These are phyloP conservation scores for Nasonovia ribisnigri DNA, from an alignment of 2,888 invertebrate species.

Conservation along the genomic window DNA sequence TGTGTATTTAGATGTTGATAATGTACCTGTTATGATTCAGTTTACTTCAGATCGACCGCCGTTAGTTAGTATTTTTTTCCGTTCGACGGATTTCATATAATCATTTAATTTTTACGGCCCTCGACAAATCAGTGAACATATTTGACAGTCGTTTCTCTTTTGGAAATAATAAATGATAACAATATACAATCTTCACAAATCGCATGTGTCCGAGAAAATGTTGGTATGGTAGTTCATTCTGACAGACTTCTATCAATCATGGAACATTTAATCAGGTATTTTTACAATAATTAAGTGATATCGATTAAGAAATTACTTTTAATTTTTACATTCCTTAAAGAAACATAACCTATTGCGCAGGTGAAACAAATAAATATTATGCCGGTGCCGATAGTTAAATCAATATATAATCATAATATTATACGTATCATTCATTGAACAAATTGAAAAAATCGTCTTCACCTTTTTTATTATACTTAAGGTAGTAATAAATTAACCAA, in stretches of 20 bases:
- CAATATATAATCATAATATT: background rate
- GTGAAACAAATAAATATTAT: background rate
- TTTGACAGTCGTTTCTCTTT: background rate
- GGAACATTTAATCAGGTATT: conserved; percentile 48
- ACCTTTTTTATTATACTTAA: background rate
- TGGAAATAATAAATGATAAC: background rate
- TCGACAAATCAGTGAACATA: background rate
- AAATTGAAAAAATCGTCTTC: background rate
- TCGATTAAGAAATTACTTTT: background rate
- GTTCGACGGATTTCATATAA: background rate
- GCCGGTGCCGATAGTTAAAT: background rate
- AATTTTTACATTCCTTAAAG: background rate
- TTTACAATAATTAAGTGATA: background rate
- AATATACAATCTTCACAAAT: background rate
- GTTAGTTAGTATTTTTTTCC: background rate
- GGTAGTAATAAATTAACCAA: background rate
- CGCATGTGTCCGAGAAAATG: background rate
- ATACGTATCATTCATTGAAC: background rate
- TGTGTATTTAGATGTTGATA: conserved; percentile 43
- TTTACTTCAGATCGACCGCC: background rate
- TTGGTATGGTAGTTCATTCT: background rate
- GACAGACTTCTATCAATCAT: background rate
- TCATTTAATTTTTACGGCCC: background rate
- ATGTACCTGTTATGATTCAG: conserved; percentile 10
- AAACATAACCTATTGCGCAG: background rate